phyloP scores from a whole-genome alignment of 2,888 invertebrate species.

The Pandemis cinnamomeana region DNA sequence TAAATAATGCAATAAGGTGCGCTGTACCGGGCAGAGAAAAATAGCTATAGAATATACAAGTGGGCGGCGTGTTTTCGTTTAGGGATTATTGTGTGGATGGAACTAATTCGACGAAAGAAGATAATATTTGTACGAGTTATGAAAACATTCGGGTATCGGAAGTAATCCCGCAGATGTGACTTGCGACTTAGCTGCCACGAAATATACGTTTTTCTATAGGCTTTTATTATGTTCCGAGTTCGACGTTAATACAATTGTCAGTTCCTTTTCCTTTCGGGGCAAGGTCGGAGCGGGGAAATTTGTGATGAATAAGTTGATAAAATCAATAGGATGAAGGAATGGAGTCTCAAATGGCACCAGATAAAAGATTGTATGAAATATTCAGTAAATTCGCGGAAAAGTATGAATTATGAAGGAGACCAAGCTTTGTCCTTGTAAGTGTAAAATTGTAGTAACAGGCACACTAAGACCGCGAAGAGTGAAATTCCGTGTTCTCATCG shows the following conservation, averaged over 20 bases:
- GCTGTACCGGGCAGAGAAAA: conserved; percentile 37
- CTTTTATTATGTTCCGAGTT: conserved; percentile 46
- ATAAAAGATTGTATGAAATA: conserved; percentile 5
- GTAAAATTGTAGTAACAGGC: conserved; percentile 24
- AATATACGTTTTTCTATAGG: conserved; percentile 40
- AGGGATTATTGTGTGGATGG: conserved; percentile 58
- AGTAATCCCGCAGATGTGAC: conserved; percentile 60
- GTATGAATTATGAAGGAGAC: not conserved
- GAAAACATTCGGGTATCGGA: conserved; percentile 56
- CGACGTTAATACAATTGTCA: conserved; percentile 46
- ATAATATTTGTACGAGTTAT: conserved; percentile 59
- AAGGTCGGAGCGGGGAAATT: conserved; percentile 23
- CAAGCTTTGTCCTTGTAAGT: conserved; percentile 24
- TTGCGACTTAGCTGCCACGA: conserved; percentile 46
- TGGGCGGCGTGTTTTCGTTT: conserved; percentile 52
- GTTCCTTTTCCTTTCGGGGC: conserved; percentile 25
- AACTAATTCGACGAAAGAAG: conserved; percentile 58
- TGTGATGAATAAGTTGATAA: conserved; percentile 34
- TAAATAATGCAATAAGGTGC: conserved; percentile 76
- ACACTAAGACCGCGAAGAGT: conserved; percentile 21
- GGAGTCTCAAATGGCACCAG: not conserved
- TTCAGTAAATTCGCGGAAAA: not conserved
- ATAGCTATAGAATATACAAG: conserved; percentile 43
- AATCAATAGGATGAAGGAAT: conserved; percentile 19
- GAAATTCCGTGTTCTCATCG: conserved; percentile 23